phyloP scores from a whole-genome alignment of 2,888 invertebrate species.

The Pherbina coryleti region DNA sequence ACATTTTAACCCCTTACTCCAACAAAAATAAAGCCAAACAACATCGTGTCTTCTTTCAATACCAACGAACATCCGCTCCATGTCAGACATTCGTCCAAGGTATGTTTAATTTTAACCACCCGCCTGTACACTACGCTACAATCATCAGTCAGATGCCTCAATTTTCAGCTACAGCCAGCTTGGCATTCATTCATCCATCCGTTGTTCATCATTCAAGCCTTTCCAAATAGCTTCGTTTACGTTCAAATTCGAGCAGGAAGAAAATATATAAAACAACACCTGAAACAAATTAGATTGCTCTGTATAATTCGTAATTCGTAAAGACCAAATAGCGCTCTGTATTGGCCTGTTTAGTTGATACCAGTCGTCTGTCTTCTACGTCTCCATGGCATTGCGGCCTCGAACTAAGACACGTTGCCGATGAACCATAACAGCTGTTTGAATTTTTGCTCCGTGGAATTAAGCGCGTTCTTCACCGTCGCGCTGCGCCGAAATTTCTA shows the following conservation, averaged over 20 bases:
- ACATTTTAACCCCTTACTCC: constrained; percentile 40
- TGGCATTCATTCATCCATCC: constrained; percentile 20
- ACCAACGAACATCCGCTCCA: background rate
- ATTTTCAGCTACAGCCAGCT: constrained; percentile 14
- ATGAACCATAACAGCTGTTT: constrained; percentile 33
- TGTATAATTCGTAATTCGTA: constrained; percentile 35
- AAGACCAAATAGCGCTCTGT: background rate
- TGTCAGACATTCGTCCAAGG: background rate
- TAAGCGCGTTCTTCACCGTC: background rate
- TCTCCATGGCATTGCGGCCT: constrained; percentile 19
- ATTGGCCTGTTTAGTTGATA: constrained; percentile 37
- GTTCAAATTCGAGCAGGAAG: constrained; percentile 1
- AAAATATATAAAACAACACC: constrained; percentile 48
- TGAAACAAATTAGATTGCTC: constrained; percentile 61
- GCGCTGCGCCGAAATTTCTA: background rate
- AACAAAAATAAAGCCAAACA: constrained; percentile 5
- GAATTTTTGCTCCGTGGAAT: constrained; percentile 10
- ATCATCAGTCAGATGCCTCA: constrained; percentile 48
- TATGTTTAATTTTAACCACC: background rate
- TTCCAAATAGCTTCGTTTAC: background rate
- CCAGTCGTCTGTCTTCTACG: constrained; percentile 50
- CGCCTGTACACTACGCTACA: background rate
- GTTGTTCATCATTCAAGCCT: background rate
- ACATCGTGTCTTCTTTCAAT: constrained; percentile 6
- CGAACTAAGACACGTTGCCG: constrained; percentile 29